These are phyloP conservation scores for Drosophila subsilvestris DNA, from an alignment of 2,888 invertebrate species.

Conservation along the genomic window DNA sequence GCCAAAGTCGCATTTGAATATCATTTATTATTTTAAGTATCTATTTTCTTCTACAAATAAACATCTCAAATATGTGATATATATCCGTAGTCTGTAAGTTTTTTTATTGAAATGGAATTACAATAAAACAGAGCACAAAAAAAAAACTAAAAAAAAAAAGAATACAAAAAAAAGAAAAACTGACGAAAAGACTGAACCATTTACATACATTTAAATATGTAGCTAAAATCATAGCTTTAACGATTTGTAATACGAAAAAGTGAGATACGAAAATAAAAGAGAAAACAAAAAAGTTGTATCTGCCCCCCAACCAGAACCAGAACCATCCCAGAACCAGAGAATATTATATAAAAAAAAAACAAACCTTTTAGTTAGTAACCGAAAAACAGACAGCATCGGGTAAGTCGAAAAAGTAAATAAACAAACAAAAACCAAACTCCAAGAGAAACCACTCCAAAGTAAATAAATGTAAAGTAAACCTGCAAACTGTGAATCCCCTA, in stretches of 20 bases:
- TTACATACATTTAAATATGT: conserved; percentile 34
- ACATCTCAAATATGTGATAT: conserved; percentile 48
- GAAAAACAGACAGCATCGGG: conserved; percentile 66
- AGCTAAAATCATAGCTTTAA: conserved; percentile 65
- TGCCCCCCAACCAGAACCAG: conserved; percentile 59
- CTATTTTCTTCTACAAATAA: conserved; percentile 43
- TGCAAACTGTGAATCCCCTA: conserved; percentile 19
- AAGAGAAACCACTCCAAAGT: conserved; percentile 8
- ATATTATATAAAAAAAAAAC: conserved; percentile 19
- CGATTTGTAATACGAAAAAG: conserved; percentile 61
- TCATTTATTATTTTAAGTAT: conserved; percentile 73
- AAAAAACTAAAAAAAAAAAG: conserved; percentile 12
- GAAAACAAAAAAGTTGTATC: conserved; percentile 54
- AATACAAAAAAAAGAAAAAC: conserved; percentile 8
- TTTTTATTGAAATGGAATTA: conserved; percentile 51
- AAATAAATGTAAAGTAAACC: conserved; percentile 34
- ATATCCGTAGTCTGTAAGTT: conserved; percentile 58
- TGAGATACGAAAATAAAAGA: conserved; percentile 58
- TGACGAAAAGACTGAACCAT: conserved; percentile 43
- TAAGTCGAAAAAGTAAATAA: conserved; percentile 52
- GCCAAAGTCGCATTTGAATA: conserved; percentile 51
- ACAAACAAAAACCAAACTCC: conserved; percentile 18
- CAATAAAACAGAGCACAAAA: conserved; percentile 57
- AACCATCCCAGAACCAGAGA: conserved; percentile 56
- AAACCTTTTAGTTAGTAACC: conserved; percentile 66